Evolutionary conservation across 2,797 vertebrate species (phyloP).

Genomic region (Chanos chanos): DNA sequence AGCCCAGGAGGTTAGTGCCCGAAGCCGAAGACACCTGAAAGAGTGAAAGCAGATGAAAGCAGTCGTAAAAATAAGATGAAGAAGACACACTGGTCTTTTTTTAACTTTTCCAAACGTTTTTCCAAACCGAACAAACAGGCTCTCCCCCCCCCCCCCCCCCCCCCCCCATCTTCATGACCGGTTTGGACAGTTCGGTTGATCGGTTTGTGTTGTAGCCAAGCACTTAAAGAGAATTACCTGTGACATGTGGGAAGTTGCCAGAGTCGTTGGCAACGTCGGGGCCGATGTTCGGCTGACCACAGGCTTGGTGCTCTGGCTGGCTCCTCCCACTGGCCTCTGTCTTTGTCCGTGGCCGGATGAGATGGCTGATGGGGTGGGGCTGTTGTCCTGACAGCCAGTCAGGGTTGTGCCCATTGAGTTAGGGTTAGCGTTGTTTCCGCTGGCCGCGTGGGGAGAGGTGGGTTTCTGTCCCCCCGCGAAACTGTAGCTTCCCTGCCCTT

Average conservation of each 20-base stretch:
- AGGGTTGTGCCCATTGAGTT: conserved; percentile 42
- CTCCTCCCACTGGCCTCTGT: conserved; percentile 60
- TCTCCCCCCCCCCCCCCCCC: too few relatives aligned
- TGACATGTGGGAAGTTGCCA: conserved; percentile 68
- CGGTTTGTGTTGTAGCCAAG: background rate
- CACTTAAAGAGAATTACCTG: conserved; percentile 53
- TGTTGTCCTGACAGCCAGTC: conserved; percentile 49
- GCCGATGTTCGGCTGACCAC: conserved; percentile 60
- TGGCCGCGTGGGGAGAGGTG: conserved; percentile 32
- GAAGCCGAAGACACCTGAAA: conserved; percentile 75
- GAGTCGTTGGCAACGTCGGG: conserved; percentile 57
- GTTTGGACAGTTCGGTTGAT: too few relatives aligned
- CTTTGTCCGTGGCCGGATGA: conserved; percentile 64
- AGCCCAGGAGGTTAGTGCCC: conserved; percentile 81
- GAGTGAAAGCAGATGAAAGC: background rate
- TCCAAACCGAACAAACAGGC: too few relatives aligned
- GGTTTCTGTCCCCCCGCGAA: conserved; percentile 59
- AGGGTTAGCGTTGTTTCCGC: conserved; percentile 26
- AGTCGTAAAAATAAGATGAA: background rate
- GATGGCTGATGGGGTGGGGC: conserved; percentile 44
- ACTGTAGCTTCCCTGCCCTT: conserved; percentile 48
- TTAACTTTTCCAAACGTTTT: too few relatives aligned
- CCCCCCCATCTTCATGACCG: too few relatives aligned
- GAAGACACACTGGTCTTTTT: too few relatives aligned
- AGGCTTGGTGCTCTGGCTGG: conserved; percentile 62